Base-by-base conservation (phyloP, 2,113 vertebrate genomes). In the Planiliza haematocheilus region DNA sequence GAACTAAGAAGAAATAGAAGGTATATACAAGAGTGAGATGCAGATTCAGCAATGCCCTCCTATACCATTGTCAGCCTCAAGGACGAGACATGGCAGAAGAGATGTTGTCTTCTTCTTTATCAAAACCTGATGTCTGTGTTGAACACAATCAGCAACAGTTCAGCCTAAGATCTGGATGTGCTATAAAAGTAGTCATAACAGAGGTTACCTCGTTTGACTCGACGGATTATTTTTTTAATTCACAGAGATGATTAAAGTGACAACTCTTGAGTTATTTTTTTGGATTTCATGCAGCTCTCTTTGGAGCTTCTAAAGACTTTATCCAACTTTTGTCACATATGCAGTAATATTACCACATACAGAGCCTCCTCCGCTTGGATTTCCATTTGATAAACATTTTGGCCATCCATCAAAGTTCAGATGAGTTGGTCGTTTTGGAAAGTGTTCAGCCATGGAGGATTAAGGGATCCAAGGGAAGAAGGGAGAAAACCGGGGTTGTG, bases 371-470 rank as follows among this genome's bases (percentile, higher is more conserved):
- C 60, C 30, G 0, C 67, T 30, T 21, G 12, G 39, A 68, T 53
- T 82, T 85, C 58, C 64, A 69, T 83, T 86, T 83, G 77, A 55
- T 21, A 58, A 83, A 75, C 64, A 71, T 57, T 82, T 78, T 69
- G 59, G 77, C 73, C 34, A 4, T 69, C 78, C 56, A 58, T 88
- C 80, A 84, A 66, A 80, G 76, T 84, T 88, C 53, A 79, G 70
- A 84, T 57, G 66, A 87, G 65, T 75, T 77, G 55, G 65, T 70
- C 24, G 2, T 64, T 37, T 83, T 76, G 30, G 72, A 83, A 85
- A 80, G 67, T 83, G 61, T 77, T 89, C 74, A 84, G 65, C 65
- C 68, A 83, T 39, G 5, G 66, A 87, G 89, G 86, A 89, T 91
- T 88, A 90, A 81, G 48, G 76, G 82, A 79, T 72, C 69, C 24